Conservation (phyloP, 2,888 invertebrate genomes). For the Netelia melanura region DNA sequence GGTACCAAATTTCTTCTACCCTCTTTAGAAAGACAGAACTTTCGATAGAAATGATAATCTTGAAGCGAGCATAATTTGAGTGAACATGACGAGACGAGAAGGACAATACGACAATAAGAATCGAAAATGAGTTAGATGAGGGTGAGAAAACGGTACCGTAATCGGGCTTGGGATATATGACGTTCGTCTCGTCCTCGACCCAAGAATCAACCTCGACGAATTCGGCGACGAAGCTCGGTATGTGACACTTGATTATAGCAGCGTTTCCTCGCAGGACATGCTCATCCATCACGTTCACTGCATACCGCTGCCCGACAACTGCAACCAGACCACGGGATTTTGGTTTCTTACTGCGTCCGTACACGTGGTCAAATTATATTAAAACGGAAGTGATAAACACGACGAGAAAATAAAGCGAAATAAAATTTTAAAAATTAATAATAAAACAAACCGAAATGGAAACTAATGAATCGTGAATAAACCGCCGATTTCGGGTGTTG, state of each 20-base stretch:
- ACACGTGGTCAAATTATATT: conserved; percentile 36
- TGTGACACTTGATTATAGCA: conserved; percentile 96
- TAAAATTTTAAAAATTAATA: neutral
- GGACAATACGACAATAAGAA: conserved; percentile 26
- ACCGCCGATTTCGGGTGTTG: too few relatives aligned
- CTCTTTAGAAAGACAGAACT: neutral
- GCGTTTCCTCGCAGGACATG: conserved; percentile 96
- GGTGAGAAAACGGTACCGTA: conserved; percentile 83
- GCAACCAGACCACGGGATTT: conserved; percentile 86
- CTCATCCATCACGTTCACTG: conserved; percentile 96
- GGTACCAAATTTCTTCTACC: neutral
- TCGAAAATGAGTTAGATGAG: conserved; percentile 23
- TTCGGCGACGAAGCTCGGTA: conserved; percentile 97
- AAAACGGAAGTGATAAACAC: neutral
- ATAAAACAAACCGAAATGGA: neutral
- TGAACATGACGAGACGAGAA: conserved; percentile 24
- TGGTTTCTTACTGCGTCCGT: conserved; percentile 56
- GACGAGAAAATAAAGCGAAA: neutral
- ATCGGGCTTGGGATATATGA: conserved; percentile 87
- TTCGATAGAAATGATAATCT: neutral
- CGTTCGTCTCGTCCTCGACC: conserved; percentile 92
- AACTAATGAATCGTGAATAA: too few relatives aligned
- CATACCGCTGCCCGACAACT: conserved; percentile 96
- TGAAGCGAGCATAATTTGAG: neutral
- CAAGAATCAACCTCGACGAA: conserved; percentile 94